These are phyloP conservation scores for Platanista minor DNA, from an alignment of 2,113 vertebrate genomes.

Conservation along the genomic window DNA sequence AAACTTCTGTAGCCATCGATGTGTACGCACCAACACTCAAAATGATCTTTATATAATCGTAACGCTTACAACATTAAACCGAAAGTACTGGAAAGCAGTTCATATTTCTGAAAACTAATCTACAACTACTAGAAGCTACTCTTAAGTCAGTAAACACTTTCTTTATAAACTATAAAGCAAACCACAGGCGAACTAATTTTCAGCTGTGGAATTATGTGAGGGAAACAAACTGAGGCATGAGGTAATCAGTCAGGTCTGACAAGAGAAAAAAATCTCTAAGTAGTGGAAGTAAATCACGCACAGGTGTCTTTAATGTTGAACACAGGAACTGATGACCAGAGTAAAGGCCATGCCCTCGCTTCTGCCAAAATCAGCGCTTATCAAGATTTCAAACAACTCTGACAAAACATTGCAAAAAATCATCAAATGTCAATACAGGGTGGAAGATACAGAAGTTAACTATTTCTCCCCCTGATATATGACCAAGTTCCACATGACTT, in stretches of 20 bases:
- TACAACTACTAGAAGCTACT: not conserved
- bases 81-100: not conserved
- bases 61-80: not conserved
- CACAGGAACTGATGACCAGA: not conserved
- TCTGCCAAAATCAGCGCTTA: not conserved
- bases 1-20: not conserved
- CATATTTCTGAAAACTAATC: not conserved
- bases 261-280: slow-evolving; percentile 28
- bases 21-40: not conserved
- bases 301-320: slow-evolving; percentile 23
- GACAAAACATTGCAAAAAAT: not conserved
- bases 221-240: slow-evolving; percentile 30
- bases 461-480: not conserved
- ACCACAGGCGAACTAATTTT: slow-evolving; percentile 25
- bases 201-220: not conserved
- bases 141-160: not conserved
- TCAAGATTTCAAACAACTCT: not conserved
- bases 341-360: slow-evolving; percentile 17
- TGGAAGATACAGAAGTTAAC: not conserved
- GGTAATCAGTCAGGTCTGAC: not conserved
- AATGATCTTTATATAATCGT: not conserved
- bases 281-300: not conserved
- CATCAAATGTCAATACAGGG: not conserved
- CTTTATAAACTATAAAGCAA: slow-evolving; percentile 37
- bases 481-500: not conserved